Base-by-base conservation (phyloP, 2,797 vertebrate species). In the Caiman crocodilus region DNA sequence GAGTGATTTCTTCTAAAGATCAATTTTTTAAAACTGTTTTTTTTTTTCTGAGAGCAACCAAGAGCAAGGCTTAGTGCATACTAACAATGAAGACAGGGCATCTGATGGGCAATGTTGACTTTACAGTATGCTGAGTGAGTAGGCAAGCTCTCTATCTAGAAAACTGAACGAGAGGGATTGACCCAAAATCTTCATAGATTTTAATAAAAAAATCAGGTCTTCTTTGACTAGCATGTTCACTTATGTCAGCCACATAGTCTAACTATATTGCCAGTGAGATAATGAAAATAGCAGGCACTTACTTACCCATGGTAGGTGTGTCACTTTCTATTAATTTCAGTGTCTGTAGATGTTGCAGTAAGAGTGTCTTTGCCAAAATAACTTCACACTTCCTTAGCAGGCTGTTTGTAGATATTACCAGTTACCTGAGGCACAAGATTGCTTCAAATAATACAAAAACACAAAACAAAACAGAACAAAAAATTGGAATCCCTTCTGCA, bases 1-100 rank as follows among this genome's bases (percentile, higher is more conserved):
- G 4, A 2, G 12, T 16, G 94, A 92, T 56, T 59, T 69, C n/a
- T 26, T 42, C 25, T 96, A 92, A 94, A 95, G 95, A 96, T 91
- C 69, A 90, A 93, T 96, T 96, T 17, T 96, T 92, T 93, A 79
- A 91, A 90, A 84, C 82, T 50, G 42, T 50, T 50, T 50, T 42
- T 42, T 50, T 50, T 94, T 91, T 84, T n/a, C 12, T 94, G 71
- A 89, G 89, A 94, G 82, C 65, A 93, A 76, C 71, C 14, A 90
- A 94, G 92, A 86, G 84, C 88, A 93, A 90, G 76, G 82, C 80
- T 83, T 80, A 82, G 65, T 7, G 59, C 59, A 30, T 58, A 16
- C 23, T 79, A 82, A 60, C 57, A 82, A 88, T 71, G 35, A 58
- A 75, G 85, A 76, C 81, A 88, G 89, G 69, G 60, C 87, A 35